Conservation (phyloP, 2,888 invertebrate genomes). For the Plemyria rubiginata region DNA sequence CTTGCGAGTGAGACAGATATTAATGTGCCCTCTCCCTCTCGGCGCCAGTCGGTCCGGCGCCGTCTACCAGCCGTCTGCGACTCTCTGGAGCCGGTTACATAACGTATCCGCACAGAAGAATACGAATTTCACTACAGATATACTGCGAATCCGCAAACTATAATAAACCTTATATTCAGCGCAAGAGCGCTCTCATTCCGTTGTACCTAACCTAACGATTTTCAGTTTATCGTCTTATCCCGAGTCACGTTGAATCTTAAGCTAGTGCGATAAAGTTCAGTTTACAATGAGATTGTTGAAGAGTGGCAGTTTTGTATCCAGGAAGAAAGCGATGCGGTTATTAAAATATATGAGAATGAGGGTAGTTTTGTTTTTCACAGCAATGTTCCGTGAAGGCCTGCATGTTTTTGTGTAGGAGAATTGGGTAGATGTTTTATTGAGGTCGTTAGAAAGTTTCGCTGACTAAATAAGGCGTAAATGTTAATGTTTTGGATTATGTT, state of each 20-base stretch:
- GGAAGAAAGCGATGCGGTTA: slow-evolving; percentile 34
- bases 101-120: slow-evolving; percentile 50
- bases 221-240: not conserved
- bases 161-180: not conserved
- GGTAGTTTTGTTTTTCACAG: slow-evolving; percentile 41
- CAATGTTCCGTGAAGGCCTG: slow-evolving; percentile 38
- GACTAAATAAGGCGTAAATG: slow-evolving; percentile 25
- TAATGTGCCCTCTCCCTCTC: slow-evolving; percentile 51
- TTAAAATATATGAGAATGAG: slow-evolving; percentile 37
- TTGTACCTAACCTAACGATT: not conserved
- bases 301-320: slow-evolving; percentile 16
- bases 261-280: slow-evolving; percentile 18
- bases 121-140: slow-evolving; percentile 13
- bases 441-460: slow-evolving; percentile 30
- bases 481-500: slow-evolving; percentile 27
- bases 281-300: slow-evolving; percentile 1
- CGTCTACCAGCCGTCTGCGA: slow-evolving; percentile 72
- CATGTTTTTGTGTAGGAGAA: slow-evolving; percentile 35
- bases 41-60: slow-evolving; percentile 86
- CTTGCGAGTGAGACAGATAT: slow-evolving; percentile 50
- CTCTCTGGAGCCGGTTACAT: slow-evolving; percentile 72
- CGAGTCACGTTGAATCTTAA: slow-evolving; percentile 4
- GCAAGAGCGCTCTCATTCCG: not conserved
- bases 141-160: slow-evolving; percentile 2
- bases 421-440: slow-evolving; percentile 28